These are phyloP conservation scores for Oopsacas minuta DNA, from an alignment of 37 sponge, comb jelly and placozoan species.

Conservation along the genomic window DNA sequence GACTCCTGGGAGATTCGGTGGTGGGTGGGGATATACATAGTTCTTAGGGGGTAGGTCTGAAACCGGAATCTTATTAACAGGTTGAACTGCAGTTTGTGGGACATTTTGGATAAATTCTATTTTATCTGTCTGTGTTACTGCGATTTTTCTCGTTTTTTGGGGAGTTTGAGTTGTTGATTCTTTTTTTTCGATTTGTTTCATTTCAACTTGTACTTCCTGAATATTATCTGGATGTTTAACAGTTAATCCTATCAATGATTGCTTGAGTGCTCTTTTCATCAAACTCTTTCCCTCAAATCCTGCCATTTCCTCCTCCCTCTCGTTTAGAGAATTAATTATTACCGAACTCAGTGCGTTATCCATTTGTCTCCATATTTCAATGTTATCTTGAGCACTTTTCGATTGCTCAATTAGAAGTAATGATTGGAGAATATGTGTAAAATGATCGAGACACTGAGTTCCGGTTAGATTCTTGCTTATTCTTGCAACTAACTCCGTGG, in stretches of 20 bases:
- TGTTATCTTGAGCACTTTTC: not conserved
- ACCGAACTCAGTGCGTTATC: not conserved
- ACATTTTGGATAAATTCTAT: not conserved
- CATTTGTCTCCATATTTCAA: not conserved
- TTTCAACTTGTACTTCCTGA: not conserved
- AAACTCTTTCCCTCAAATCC: constrained; percentile 10
- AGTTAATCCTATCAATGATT: not conserved
- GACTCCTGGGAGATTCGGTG: not conserved
- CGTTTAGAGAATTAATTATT: not conserved
- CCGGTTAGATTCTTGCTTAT: not conserved
- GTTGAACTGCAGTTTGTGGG: not conserved
- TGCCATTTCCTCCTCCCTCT: not conserved
- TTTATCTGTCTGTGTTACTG: not conserved
- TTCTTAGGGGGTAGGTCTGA: not conserved
- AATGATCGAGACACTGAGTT: not conserved
- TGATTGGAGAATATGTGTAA: not conserved
- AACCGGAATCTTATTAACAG: not conserved
- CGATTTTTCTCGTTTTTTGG: not conserved
- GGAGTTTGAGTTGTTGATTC: not conserved
- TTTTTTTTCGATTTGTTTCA: not conserved
- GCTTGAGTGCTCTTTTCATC: not conserved
- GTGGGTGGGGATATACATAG: not conserved
- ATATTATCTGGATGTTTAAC: not conserved
- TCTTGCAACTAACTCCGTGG: not conserved
- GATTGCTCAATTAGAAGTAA: not conserved